A percentile compares a stretch with the other conserved stretches of the same genome.
These are phyloP conservation scores for Amphibalanus amphitrite DNA, from an alignment of 1,140 invertebrate species.

Conservation along the genomic window DNA sequence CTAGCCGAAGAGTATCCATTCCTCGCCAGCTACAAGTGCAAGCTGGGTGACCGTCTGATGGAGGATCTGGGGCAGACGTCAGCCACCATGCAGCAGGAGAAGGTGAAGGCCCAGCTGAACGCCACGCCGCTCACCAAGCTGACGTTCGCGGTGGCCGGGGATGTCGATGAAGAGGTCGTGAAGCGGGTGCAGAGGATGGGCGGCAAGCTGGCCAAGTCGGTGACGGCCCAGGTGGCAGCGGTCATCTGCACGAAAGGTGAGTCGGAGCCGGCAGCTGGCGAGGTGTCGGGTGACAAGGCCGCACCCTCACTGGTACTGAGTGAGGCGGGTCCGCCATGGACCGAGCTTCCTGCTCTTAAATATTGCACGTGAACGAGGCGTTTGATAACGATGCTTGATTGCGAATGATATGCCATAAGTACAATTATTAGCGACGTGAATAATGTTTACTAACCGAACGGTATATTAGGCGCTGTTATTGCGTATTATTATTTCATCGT, in stretches of 20 bases:
- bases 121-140: constrained; percentile 49
- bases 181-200: constrained; percentile 50
- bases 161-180: constrained; percentile 35
- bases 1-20: constrained; percentile 40
- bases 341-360: no score
- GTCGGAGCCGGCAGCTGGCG: constrained; percentile 10
- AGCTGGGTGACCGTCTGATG: neutral
- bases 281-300: constrained; percentile 7
- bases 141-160: constrained; percentile 52
- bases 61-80: neutral
- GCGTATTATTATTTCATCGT: no score
- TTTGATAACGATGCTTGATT: no score
- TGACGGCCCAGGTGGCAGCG: constrained; percentile 45
- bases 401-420: no score
- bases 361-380: no score
- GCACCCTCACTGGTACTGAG: neutral
- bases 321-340: no score
- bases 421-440: no score
- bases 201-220: constrained; percentile 46
- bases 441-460: no score
- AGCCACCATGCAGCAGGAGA: constrained; percentile 20
- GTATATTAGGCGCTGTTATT: no score
- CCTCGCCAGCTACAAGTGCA: constrained; percentile 30
- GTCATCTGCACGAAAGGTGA: constrained; percentile 49
- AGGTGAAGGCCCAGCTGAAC: constrained; percentile 42